A percentile compares a stretch with the other conserved stretches of the same genome.
phyloP scores from a whole-genome alignment of 92 coral and sea anemone genomes.

The Parazoanthus swiftii region DNA sequence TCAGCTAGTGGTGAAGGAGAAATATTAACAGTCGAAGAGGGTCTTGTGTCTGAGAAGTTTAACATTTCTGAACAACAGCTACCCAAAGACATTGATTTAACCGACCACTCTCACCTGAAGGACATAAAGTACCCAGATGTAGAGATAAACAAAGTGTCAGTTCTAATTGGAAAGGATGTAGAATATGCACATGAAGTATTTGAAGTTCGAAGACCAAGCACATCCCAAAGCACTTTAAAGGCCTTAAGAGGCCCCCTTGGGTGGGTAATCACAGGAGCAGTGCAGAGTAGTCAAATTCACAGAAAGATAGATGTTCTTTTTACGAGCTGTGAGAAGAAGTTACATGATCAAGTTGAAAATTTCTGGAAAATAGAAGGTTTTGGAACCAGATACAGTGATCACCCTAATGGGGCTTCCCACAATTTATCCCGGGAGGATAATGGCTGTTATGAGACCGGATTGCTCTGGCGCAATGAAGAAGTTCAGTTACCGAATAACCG shows the following conservation, averaged over 20 bases:
- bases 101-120: too few relatives aligned
- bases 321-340: conserved; percentile 32
- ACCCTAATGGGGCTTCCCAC: background rate
- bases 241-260: conserved; percentile 48
- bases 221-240: conserved; percentile 28
- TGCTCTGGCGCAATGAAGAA: too few relatives aligned
- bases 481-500: conserved; percentile 41
- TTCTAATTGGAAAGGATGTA: conserved; percentile 59
- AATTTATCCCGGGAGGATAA: conserved; percentile 33
- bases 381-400: too few relatives aligned
- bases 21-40: too few relatives aligned
- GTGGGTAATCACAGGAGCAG: conserved; percentile 48
- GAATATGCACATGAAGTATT: conserved; percentile 52
- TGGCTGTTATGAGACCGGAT: conserved; percentile 47
- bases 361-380: conserved; percentile 41
- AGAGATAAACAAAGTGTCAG: conserved; percentile 34
- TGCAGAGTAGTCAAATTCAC: background rate
- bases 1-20: too few relatives aligned
- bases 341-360: conserved; percentile 40
- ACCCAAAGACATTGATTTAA: too few relatives aligned
- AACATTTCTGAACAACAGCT: too few relatives aligned
- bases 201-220: conserved; percentile 37
- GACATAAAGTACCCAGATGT: too few relatives aligned
- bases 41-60: too few relatives aligned
- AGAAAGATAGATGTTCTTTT: conserved; percentile 37